phyloP scores from a whole-genome alignment of 2,113 vertebrate genomes.

The Plecturocebus donacophilus region DNA sequence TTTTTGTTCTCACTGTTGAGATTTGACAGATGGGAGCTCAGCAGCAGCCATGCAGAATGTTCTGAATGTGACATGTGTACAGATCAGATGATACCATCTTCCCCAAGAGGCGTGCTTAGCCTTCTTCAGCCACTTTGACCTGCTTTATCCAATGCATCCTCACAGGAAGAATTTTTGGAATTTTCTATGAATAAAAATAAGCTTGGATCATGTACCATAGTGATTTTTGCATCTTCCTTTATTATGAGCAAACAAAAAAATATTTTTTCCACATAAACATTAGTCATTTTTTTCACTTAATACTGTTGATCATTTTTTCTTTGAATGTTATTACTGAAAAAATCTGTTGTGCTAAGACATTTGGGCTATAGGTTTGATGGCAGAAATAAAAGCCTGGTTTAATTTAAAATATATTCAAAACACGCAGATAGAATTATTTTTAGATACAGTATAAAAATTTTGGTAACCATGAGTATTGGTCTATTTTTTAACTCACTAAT shows the following conservation, averaged over 20 bases:
- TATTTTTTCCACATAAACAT: background rate
- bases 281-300: background rate
- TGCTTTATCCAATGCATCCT: background rate
- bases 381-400: background rate
- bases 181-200: conserved; percentile 10
- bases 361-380: background rate
- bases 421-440: background rate
- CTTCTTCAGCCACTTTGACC: background rate
- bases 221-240: background rate
- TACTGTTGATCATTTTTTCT: background rate
- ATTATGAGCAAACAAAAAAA: background rate
- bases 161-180: background rate
- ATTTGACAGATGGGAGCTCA: conserved; percentile 16
- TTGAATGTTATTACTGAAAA: background rate
- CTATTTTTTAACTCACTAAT: background rate
- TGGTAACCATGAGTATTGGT: background rate
- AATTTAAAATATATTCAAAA: background rate
- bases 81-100: background rate
- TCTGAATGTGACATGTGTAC: background rate
- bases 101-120: background rate
- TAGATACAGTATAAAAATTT: background rate
- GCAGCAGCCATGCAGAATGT: background rate
- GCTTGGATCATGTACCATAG: rapidly evolving
- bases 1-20: conserved; percentile 10
- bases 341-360: background rate